phyloP scores from a whole-genome alignment of 1,140 invertebrate species.

The Neodiprion virginianus region DNA sequence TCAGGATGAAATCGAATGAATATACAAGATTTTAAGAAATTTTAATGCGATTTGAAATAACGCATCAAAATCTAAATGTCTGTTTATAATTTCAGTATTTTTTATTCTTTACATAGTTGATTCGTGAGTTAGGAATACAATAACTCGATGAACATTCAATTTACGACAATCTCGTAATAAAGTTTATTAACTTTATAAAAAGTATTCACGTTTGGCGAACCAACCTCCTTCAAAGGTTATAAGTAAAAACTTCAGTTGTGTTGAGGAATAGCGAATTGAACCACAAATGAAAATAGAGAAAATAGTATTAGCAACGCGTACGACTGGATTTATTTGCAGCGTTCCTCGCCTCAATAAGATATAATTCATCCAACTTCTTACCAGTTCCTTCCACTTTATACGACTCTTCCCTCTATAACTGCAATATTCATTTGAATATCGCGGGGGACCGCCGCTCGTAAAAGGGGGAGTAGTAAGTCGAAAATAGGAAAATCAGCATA shows the following conservation, averaged over 20 bases:
- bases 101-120: too few species aligned
- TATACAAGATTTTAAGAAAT: too few species aligned
- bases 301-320: background rate
- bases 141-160: too few species aligned
- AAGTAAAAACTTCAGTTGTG: background rate
- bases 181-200: too few species aligned
- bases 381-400: background rate
- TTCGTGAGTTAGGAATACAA: too few species aligned
- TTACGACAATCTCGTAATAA: too few species aligned
- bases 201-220: too few species aligned
- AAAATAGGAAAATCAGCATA: constrained; percentile 29
- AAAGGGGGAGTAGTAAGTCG: constrained; percentile 16
- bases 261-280: background rate
- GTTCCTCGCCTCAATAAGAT: background rate
- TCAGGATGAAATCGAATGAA: too few species aligned
- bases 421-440: constrained; percentile 41
- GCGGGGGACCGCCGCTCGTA: constrained; percentile 10
- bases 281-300: background rate
- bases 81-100: too few species aligned
- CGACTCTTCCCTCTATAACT: constrained; percentile 19
- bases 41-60: too few species aligned
- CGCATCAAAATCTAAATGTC: too few species aligned
- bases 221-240: background rate
- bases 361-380: constrained; percentile 5
- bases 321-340: background rate